Conservation (phyloP, 2,113 vertebrate species). For the Sinocyclocheilus maitianheensis region DNA sequence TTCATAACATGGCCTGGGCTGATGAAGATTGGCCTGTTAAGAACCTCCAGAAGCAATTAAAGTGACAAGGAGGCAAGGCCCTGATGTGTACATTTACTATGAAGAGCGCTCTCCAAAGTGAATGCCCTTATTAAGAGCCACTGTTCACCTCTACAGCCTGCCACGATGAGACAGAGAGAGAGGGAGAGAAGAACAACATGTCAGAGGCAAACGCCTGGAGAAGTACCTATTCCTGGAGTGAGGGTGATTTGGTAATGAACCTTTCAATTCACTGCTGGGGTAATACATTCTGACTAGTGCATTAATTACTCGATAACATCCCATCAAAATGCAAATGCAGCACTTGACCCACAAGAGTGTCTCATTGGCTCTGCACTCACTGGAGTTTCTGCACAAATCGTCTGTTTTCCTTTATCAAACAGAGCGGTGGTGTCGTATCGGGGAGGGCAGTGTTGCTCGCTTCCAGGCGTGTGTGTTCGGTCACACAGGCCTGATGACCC, state of each 20-base stretch:
- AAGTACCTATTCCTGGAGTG: conserved; percentile 87
- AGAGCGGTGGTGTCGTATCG: conserved; percentile 78
- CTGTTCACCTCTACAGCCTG: conserved; percentile 88
- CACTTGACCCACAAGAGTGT: conserved; percentile 90
- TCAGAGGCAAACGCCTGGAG: conserved; percentile 86
- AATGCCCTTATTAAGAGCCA: conserved; percentile 90
- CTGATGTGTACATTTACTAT: conserved; percentile 92
- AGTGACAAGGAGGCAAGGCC: conserved; percentile 86
- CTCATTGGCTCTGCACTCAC: conserved; percentile 85
- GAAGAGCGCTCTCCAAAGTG: conserved; percentile 87
- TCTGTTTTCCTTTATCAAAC: conserved; percentile 89
- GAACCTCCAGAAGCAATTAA: conserved; percentile 91
- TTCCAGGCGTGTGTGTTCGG: conserved; percentile 69
- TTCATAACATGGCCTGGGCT: conserved; percentile 88
- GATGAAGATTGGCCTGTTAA: conserved; percentile 94
- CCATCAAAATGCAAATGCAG: conserved; percentile 94
- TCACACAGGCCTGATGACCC: conserved; percentile 15
- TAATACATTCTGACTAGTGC: conserved; percentile 92
- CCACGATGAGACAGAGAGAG: conserved; percentile 79
- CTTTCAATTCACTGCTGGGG: conserved; percentile 88
- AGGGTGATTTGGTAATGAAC: conserved; percentile 91
- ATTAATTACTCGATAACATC: conserved; percentile 97
- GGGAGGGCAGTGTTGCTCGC: conserved; percentile 64
- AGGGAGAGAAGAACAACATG: conserved; percentile 84
- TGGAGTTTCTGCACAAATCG: conserved; percentile 86